Conservation (phyloP, 2,888 invertebrate genomes). For the Dryococelus australis region DNA sequence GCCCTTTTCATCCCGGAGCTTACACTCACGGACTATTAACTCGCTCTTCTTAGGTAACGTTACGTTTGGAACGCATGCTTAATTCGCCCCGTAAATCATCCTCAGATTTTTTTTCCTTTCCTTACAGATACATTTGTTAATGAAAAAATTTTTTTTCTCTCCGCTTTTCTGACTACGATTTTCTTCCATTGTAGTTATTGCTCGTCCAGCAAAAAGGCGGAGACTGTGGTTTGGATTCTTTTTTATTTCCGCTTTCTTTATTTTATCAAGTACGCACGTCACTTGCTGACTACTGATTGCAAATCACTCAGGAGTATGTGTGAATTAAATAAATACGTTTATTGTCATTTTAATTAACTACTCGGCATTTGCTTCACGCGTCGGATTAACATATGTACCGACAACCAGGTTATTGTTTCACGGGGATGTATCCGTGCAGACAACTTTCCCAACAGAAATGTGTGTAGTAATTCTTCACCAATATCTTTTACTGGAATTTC, state of each 20-base stretch:
- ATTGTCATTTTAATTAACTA: no score
- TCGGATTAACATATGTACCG: no score
- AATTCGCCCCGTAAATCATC: constrained; percentile 6
- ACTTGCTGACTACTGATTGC: no score
- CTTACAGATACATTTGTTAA: not conserved
- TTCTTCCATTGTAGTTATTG: not conserved
- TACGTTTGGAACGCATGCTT: not conserved
- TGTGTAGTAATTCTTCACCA: no score
- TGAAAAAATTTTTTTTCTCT: not conserved
- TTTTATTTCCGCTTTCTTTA: not conserved
- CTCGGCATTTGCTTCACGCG: no score
- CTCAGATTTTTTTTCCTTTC: not conserved
- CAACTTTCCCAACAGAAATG: no score
- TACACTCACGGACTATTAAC: constrained; percentile 1
- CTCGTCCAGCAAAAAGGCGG: not conserved
- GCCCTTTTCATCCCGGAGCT: not conserved
- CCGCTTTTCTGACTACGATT: not conserved
- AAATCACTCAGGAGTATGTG: no score
- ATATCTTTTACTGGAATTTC: no score
- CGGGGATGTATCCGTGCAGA: no score
- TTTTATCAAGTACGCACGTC: not conserved
- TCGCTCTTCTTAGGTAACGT: not conserved
- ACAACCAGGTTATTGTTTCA: no score
- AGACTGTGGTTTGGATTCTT: not conserved
- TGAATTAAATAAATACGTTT: no score